Percentiles rank a stretch among this genome's conserved stretches.
Conservation (phyloP, 2,797 vertebrate genomes). For the Microhierax caerulescens region DNA sequence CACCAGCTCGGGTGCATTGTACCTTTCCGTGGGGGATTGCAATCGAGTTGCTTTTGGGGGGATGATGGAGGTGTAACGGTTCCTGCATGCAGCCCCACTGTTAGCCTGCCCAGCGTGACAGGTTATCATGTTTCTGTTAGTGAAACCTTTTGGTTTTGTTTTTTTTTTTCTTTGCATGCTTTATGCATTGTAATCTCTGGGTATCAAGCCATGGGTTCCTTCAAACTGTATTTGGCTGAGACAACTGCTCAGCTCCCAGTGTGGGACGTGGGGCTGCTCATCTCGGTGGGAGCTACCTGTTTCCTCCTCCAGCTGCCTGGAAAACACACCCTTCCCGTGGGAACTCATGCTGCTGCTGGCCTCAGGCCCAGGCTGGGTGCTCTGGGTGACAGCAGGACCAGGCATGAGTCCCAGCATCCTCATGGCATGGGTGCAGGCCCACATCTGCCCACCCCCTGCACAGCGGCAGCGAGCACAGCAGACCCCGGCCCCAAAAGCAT, state of each 20-base stretch:
- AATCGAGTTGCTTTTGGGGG: neutral
- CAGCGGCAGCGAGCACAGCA: fast-evolving
- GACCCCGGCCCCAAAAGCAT: fast-evolving
- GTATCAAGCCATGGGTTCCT: neutral
- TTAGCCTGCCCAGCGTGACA: neutral
- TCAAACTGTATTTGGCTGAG: fast-evolving
- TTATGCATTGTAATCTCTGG: neutral
- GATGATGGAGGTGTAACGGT: neutral
- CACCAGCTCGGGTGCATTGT: fast-evolving
- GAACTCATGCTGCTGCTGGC: fast-evolving
- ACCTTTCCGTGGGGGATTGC: neutral
- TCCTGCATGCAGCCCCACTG: neutral
- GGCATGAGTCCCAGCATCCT: neutral
- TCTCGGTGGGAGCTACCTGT: fast-evolving
- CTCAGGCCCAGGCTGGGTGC: neutral
- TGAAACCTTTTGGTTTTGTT: neutral
- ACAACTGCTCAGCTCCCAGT: neutral
- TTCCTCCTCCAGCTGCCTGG: neutral
- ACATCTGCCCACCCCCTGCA: neutral
- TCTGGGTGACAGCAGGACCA: neutral
- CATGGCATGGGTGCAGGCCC: fast-evolving
- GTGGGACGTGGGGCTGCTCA: fast-evolving
- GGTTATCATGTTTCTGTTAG: neutral
- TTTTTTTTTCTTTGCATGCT: neutral
- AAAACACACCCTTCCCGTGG: fast-evolving